These are phyloP conservation scores for Limnephilus lunatus DNA, from an alignment of 2,888 invertebrate genomes.

Conservation along the genomic window DNA sequence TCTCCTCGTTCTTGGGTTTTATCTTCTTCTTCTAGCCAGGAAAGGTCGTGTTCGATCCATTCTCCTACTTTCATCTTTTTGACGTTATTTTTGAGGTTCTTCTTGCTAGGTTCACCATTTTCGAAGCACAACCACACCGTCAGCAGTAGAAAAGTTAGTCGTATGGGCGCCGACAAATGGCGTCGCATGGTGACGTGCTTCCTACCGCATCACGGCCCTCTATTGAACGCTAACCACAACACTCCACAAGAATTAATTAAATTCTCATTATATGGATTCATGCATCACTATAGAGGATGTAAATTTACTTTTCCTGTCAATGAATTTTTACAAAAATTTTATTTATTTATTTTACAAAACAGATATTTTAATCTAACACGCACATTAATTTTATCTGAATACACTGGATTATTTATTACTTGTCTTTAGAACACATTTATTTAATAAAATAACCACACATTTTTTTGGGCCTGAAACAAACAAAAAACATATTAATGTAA, in stretches of 20 bases:
- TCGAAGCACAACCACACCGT: conserved; percentile 52
- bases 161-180: conserved; percentile 40
- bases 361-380: neutral
- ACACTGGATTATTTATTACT: neutral
- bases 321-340: neutral
- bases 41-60: conserved; percentile 12
- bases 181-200: conserved; percentile 16
- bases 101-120: conserved; percentile 46
- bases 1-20: neutral
- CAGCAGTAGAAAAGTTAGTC: conserved; percentile 49
- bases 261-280: neutral
- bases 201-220: conserved; percentile 45
- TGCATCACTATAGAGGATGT: neutral
- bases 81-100: neutral
- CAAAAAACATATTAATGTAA: neutral
- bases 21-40: neutral
- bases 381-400: neutral
- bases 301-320: neutral
- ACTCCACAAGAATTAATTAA: neutral
- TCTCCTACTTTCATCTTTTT: neutral
- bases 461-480: neutral
- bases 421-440: neutral
- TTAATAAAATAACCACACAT: neutral
- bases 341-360: neutral
- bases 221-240: neutral